Base-by-base conservation (phyloP, 2,888 invertebrate genomes). In the Drosophila subquinaria region DNA sequence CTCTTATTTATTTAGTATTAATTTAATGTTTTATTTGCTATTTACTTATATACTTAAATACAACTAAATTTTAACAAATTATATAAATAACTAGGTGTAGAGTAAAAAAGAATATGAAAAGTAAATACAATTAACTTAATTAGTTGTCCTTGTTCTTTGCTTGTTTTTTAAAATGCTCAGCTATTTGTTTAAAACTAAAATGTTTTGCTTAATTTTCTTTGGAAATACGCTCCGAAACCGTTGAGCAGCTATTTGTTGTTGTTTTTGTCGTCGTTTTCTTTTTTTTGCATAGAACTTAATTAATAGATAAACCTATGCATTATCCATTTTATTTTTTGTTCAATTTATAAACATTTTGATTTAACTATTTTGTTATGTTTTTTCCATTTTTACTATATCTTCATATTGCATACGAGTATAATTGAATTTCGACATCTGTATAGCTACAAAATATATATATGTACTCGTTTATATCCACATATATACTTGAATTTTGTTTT, bases 181-280 rank as follows among this genome's bases (percentile, higher is more conserved):
- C 80, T 80, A 61, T 76, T 67, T 79, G 48, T 72, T 69, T 73
- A 79, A 33, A 89, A 78, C 81, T 89, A 82, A 83, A 83, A 76
- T 81, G 53, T 55, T 65, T 53, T 48, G 20, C 50, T 81, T 70
- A 17, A 51, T 68, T 59, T 81, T 82, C 73, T 89, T 86, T 89
- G 90, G 90, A 90, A 90, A 91, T 83, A 89, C 90, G 92, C 92
- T 92, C 92, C 92, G 92, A 92, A 92, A 92, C 92, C 92, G 90
- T 90, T 92, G 92, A 92, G 91, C 92, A 90, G 90, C 84, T 91
- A 81, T 87, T 84, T 82, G 76, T 78, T 78, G 64, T 75, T 70
- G 77, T 78, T 78, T 62, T 75, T 70, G 30, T 74, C 70, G 56
- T 76, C 38, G 38, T 59, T 62, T 60, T 60, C 6, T 71, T 52